Percentiles rank a stretch among this genome's conserved stretches.
These are phyloP conservation scores for Trissolcus brochymenae DNA, from an alignment of 2,888 invertebrate species.

Conservation along the genomic window DNA sequence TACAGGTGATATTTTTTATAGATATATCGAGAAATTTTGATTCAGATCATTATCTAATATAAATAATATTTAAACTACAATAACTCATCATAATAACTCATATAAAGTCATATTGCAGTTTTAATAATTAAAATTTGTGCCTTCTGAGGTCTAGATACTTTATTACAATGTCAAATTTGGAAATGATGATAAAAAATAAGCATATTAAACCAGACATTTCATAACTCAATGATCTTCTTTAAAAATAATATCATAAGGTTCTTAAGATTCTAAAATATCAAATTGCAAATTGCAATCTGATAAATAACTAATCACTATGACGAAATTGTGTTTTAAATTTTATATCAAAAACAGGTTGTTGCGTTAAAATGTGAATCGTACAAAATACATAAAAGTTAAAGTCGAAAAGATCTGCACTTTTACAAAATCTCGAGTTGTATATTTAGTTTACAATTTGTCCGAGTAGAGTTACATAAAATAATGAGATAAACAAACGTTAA, in stretches of 20 bases:
- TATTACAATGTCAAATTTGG: too few relatives aligned
- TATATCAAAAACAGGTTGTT: slow-evolving; percentile 22
- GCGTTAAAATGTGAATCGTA: slow-evolving; percentile 17
- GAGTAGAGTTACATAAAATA: neutral
- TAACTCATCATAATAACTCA: too few relatives aligned
- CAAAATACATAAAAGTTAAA: slow-evolving; percentile 42
- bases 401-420: slow-evolving; percentile 34
- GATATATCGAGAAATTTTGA: neutral
- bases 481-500: neutral
- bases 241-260: neutral
- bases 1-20: neutral
- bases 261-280: slow-evolving; percentile 13
- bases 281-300: slow-evolving; percentile 27
- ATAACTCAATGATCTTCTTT: too few relatives aligned
- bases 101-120: too few relatives aligned
- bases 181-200: too few relatives aligned
- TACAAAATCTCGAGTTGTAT: slow-evolving; percentile 42
- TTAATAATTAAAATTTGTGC: too few relatives aligned
- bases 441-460: slow-evolving; percentile 9
- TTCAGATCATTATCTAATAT: too few relatives aligned
- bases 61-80: too few relatives aligned
- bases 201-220: too few relatives aligned
- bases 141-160: too few relatives aligned
- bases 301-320: slow-evolving; percentile 19
- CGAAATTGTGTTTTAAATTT: slow-evolving; percentile 24